These are phyloP conservation scores for Alouatta palliata DNA, from an alignment of 2,113 vertebrate species.

Conservation along the genomic window DNA sequence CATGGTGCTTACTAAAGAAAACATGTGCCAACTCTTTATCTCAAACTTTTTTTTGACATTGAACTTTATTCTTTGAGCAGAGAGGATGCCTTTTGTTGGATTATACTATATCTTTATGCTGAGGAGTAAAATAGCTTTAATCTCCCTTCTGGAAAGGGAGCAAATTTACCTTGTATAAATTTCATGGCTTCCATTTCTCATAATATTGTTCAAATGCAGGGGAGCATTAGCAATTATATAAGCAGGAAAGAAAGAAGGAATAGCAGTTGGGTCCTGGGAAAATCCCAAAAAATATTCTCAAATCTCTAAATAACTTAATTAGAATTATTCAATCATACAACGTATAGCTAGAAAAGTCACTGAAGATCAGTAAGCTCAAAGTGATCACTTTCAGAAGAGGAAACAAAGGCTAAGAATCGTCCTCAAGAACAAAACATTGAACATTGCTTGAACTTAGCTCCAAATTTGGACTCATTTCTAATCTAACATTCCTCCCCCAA, in stretches of 20 bases:
- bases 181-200: constrained; percentile 34
- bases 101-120: not conserved
- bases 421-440: not conserved
- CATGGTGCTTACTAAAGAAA: not conserved
- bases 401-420: not conserved
- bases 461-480: not conserved
- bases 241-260: constrained; percentile 5
- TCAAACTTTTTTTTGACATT: not conserved
- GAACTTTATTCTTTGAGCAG: not conserved
- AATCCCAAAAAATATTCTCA: constrained; percentile 36
- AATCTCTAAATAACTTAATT: constrained; percentile 49
- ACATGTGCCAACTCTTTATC: not conserved
- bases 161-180: constrained; percentile 33
- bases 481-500: not conserved
- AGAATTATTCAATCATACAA: constrained; percentile 18
- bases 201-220: not conserved
- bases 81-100: not conserved
- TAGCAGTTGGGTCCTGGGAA: constrained; percentile 13
- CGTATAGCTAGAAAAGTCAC: not conserved
- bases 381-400: not conserved
- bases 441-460: not conserved
- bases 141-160: constrained; percentile 22
- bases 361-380: not conserved
- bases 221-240: constrained; percentile 51
- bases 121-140: constrained; percentile 52